A percentile compares a stretch with the other conserved stretches of the same genome.
Evolutionary conservation across 2,797 vertebrate genomes (phyloP).

Genomic region (Danio kyathit): DNA sequence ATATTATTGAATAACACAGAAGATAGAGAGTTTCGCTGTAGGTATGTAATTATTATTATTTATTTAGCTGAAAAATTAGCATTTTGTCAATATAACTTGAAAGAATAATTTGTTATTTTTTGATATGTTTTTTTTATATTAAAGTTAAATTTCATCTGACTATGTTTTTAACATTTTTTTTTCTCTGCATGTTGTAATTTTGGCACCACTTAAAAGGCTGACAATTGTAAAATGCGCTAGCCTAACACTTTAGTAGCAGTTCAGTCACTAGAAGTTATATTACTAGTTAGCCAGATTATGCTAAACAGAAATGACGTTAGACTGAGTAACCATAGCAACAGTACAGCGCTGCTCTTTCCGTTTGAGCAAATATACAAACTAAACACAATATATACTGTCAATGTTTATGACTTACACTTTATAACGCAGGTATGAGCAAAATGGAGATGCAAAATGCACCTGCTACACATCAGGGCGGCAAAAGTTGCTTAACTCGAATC

Average conservation of each 20-base stretch:
- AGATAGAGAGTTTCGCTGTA: neutral
- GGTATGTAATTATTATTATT: neutral
- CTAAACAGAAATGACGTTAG: neutral
- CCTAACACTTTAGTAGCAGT: too few species aligned
- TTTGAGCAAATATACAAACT: neutral
- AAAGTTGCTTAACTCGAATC: neutral
- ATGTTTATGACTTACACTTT: neutral
- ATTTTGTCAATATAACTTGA: neutral
- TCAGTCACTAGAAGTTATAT: neutral
- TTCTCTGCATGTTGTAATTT: neutral
- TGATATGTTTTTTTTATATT: neutral
- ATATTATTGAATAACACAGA: neutral
- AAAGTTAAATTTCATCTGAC: too few species aligned
- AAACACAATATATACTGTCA: neutral
- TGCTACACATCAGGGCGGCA: neutral
- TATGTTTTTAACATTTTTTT: neutral
- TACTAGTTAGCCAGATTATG: neutral
- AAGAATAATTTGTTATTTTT: neutral
- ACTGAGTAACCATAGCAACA: neutral
- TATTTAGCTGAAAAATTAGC: neutral
- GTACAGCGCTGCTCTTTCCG: neutral
- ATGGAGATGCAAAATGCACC: too few species aligned
- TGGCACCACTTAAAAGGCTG: neutral
- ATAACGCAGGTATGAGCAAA: neutral
- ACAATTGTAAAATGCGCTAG: too few species aligned